Percentiles rank a stretch among this genome's conserved stretches.
Conservation (phyloP, 2,113 vertebrate species). For the Nymphicus hollandicus region DNA sequence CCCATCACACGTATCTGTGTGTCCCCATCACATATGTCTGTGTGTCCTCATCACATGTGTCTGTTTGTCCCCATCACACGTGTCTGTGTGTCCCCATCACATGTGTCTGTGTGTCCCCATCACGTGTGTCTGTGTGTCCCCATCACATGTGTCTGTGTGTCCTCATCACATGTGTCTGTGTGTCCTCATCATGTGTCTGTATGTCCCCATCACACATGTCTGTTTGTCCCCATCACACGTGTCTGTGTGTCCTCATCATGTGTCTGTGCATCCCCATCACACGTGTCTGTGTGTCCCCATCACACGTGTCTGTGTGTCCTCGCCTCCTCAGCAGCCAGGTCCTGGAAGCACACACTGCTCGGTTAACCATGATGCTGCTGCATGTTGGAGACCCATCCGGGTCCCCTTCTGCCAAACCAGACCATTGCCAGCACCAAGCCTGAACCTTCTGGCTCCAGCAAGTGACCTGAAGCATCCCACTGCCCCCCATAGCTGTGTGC, state of each 20-base stretch:
- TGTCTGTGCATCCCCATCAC: too few relatives aligned
- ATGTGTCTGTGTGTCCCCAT: too few relatives aligned
- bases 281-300: background rate
- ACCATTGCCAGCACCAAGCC: background rate
- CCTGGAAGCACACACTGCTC: background rate
- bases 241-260: background rate
- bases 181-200: background rate
- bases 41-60: too few relatives aligned
- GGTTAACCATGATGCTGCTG: background rate
- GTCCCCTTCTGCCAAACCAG: background rate
- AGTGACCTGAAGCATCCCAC: fast-evolving
- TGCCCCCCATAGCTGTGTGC: fast-evolving
- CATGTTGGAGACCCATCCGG: fast-evolving
- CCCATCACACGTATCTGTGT: background rate
- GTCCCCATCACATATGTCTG: too few relatives aligned
- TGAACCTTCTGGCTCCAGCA: background rate
- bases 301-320: background rate
- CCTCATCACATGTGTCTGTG: fast-evolving
- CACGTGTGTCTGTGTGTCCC: background rate
- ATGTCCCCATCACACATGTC: background rate
- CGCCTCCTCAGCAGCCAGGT: background rate
- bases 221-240: background rate
- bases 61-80: too few relatives aligned
- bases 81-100: too few relatives aligned
- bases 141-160: background rate